Evolutionary conservation across 1,140 invertebrate genomes (phyloP).

Genomic region (Drosophila elegans): DNA sequence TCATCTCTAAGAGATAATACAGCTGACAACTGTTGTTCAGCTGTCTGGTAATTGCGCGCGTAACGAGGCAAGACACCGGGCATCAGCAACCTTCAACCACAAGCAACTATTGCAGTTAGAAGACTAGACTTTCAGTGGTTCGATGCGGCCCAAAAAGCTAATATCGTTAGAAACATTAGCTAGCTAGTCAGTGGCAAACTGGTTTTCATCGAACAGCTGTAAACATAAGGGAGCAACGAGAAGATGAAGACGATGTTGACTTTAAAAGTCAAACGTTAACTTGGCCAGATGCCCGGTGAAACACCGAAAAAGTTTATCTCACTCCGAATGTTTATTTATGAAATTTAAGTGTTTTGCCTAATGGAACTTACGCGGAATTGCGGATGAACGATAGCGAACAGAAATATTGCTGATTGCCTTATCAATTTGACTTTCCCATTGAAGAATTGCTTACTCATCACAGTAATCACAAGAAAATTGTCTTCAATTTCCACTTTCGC

Average conservation of each 20-base stretch:
- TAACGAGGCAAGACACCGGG: slow-evolving; percentile 26
- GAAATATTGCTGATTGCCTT: slow-evolving; percentile 33
- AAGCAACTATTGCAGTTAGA: slow-evolving; percentile 18
- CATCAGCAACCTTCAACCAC: slow-evolving; percentile 25
- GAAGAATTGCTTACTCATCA: slow-evolving; percentile 22
- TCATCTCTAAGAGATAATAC: slow-evolving; percentile 3
- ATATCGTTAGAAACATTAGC: slow-evolving; percentile 50
- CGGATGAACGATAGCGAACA: slow-evolving; percentile 4
- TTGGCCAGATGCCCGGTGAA: slow-evolving; percentile 29
- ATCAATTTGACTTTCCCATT: slow-evolving; percentile 18
- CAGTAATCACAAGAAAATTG: slow-evolving; percentile 15
- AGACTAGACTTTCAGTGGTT: slow-evolving; percentile 44
- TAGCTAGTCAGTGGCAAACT: slow-evolving; percentile 50
- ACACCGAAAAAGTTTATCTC: slow-evolving; percentile 1
- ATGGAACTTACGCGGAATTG: slow-evolving; percentile 43
- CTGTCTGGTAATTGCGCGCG: slow-evolving; percentile 4
- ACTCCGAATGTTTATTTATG: slow-evolving; percentile 47
- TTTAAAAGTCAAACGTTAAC: slow-evolving; percentile 58
- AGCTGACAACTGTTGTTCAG: slow-evolving; percentile 35
- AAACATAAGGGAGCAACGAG: slow-evolving; percentile 42
- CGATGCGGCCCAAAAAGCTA: slow-evolving; percentile 55
- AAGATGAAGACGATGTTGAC: slow-evolving; percentile 25
- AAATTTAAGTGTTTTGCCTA: slow-evolving; percentile 32
- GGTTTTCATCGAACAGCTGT: slow-evolving; percentile 72
- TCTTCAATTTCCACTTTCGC: slow-evolving; percentile 38